phyloP scores from a whole-genome alignment of 2,113 vertebrate species.

The Thermophis baileyi region DNA sequence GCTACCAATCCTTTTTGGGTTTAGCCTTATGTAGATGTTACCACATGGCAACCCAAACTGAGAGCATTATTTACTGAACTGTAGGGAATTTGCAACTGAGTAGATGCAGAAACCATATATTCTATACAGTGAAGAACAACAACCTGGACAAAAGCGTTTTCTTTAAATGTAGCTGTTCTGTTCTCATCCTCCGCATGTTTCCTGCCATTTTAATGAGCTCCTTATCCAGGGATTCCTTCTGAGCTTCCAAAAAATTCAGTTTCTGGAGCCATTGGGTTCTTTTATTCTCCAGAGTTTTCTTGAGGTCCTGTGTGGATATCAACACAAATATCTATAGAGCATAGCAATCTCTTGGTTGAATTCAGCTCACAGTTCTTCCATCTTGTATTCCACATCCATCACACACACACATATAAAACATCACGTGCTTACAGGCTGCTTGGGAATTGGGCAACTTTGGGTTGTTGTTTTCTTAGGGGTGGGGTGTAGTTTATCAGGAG shows the following conservation, averaged over 20 bases:
- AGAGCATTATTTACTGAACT: not conserved
- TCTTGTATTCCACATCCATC: not conserved
- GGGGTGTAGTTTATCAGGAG: not conserved
- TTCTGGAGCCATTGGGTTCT: conserved; percentile 70
- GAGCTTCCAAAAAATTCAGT: conserved; percentile 76
- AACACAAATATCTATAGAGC: not conserved
- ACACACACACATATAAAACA: not conserved
- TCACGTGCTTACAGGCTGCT: not conserved
- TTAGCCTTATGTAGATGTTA: not conserved
- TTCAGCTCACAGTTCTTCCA: not conserved
- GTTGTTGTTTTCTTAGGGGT: too few species aligned
- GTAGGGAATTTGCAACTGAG: not conserved
- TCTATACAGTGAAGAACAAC: not conserved
- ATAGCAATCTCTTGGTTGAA: not conserved
- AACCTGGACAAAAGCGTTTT: conserved; percentile 80
- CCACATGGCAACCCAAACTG: not conserved
- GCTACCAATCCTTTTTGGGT: not conserved
- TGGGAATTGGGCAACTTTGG: not conserved
- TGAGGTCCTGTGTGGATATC: conserved; percentile 60
- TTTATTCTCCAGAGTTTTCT: conserved; percentile 69
- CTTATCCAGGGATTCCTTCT: conserved; percentile 78
- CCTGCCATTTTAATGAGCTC: conserved; percentile 78
- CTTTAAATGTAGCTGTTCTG: conserved; percentile 75
- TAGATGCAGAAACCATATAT: not conserved
- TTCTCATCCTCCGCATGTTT: conserved; percentile 78